phyloP scores from a whole-genome alignment of 2,797 vertebrate species.

The Esox lucius region DNA sequence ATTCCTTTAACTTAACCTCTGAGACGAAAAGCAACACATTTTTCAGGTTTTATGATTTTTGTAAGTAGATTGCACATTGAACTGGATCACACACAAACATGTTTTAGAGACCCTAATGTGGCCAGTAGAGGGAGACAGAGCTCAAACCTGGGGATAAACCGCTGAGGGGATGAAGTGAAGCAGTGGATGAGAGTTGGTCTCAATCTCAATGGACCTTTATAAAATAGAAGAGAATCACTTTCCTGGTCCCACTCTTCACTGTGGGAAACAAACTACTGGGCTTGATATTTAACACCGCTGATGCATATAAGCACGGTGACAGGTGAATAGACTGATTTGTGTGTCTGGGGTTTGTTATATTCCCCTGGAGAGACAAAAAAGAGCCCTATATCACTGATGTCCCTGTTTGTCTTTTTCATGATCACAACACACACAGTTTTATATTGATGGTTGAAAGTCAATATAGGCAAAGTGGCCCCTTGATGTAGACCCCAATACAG shows the following conservation, averaged over 20 bases:
- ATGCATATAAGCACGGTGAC: background rate
- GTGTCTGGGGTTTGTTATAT: constrained; percentile 15
- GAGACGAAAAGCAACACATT: too few relatives aligned
- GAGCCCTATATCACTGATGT: constrained; percentile 23
- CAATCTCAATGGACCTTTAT: background rate
- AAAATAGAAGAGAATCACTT: background rate
- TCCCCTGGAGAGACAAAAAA: constrained; percentile 25
- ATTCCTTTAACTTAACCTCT: too few relatives aligned
- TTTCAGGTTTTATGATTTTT: too few relatives aligned
- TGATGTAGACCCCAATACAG: background rate
- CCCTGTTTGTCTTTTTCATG: background rate
- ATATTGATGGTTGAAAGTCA: background rate
- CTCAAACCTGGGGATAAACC: too few relatives aligned
- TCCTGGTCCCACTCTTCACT: constrained; percentile 12
- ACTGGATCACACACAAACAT: too few relatives aligned
- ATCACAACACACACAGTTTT: constrained; percentile 1
- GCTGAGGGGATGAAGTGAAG: background rate
- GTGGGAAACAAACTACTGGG: background rate
- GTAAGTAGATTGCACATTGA: too few relatives aligned
- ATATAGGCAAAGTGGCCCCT: background rate
- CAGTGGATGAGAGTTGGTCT: background rate
- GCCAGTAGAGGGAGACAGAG: too few relatives aligned
- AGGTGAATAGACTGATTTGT: background rate
- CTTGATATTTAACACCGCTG: background rate
- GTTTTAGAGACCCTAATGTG: too few relatives aligned